Evolutionary conservation across 2,113 vertebrate genomes (phyloP), one percentile per base, ranked within the genome.

Genomic region (Gadus macrocephalus): DNA sequence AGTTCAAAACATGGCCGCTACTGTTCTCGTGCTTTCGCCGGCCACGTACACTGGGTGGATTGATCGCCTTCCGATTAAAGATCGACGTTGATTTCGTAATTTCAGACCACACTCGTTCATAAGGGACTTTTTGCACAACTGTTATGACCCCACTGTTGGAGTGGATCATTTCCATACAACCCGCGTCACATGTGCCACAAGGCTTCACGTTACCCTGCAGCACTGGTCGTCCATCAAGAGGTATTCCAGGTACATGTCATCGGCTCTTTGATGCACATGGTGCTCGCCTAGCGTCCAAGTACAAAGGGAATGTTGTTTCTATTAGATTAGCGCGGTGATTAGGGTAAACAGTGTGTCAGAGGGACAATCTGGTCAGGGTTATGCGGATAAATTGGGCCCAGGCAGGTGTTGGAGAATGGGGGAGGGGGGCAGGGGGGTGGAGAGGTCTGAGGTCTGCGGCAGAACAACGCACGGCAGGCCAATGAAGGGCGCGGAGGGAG

Each of bases 241-340:
- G 58, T 60, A 79, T 76, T 77, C 60, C 65, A 75, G 68, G 79
- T 63, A 38, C 53, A 74, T 62, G 70, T 70, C 53, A 67, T 62
- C 62, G 59, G 53, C 59, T 67, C 74, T 87, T 84, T 88, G 78
- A 81, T 80, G 71, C 56, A 61, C 62, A 55, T 53, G 61, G 70
- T 20, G 27, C 61, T 79, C 70, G 65, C 74, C 68, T 79, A 53
- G 69, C 64, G 64, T 75, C 76, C 71, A 84, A 66, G 65, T 65
- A 77, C 79, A 85, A 74, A 82, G 17, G 65, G 81, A 67, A 75
- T 79, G 76, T 83, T 83, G 74, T 81, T 62, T 87, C 66, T 72
- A 79, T 82, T 75, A 79, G 82, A 82, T 89, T 87, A 84, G 81
- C 42, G 15, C 66, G 62, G 61, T 86, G 80, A 83, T 88, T 87